Evolutionary conservation across 2,113 vertebrate genomes (phyloP), one percentile per base, ranked within the genome.

Genomic region (Uropsilus gracilis): DNA sequence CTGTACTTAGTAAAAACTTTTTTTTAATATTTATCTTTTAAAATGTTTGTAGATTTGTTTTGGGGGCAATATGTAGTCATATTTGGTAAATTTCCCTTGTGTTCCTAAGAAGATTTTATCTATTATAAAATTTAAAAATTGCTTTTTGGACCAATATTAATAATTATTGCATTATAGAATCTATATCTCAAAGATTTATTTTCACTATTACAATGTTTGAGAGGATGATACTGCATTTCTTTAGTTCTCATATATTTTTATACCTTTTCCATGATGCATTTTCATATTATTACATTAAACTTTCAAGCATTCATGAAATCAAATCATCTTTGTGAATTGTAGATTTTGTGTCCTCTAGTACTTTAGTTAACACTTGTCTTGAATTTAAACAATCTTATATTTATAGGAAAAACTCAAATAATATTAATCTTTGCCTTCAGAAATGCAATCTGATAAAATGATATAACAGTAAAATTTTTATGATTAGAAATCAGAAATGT

Each of bases 381-480:
- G 20, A 89, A 69, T 63, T 75, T 75, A 68, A 48, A 64, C 17
- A 59, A 46, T 55, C 20, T 57, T 20, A 16, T 34, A 17, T 78
- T 91, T 78, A 42, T 71, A 66, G 78, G 20, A 59, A 71, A 37
- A n/a, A 17, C 53, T 61, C 28, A 61, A 61, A 30, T 61, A 84
- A 44, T 13, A 64, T 0, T 24, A 37, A 92, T 34, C 86, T 81
- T 83, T 50, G 93, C 83, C 20, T 87, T 13, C 69, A 13, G 73
- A 9, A 2, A 71, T 57, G 0, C 61, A 94, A 77, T 91, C 53
- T 95, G 59, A 66, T 42, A 94, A 96, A 53, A 61, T 68, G 57
- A 64, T 95, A 76, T 80, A 95, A 57, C 55, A 80, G 69, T 69
- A 53, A 94, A 94, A 37, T 3, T 92, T 42, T 0, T 53, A 91